Conservation (phyloP, 2,113 vertebrate genomes). For the Rhagologus leucostigma region DNA sequence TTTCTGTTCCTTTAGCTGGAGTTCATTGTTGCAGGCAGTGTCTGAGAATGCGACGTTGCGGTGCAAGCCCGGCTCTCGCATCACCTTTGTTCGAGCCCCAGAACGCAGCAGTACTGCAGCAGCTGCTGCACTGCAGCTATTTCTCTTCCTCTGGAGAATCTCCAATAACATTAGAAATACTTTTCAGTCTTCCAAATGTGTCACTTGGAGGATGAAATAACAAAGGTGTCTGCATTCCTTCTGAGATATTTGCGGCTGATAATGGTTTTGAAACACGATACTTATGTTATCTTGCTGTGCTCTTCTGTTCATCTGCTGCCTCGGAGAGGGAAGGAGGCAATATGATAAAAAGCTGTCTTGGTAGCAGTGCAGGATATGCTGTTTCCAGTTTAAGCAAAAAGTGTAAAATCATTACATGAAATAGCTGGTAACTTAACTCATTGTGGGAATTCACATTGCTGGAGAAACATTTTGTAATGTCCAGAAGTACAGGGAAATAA, state of each 20-base stretch:
- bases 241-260: not conserved
- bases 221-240: slow-evolving; percentile 4
- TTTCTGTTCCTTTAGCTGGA: not conserved
- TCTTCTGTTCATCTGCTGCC: not conserved
- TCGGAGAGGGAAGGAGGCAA: fast-evolving
- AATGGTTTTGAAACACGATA: not conserved
- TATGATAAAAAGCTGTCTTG: not conserved
- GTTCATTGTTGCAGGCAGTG: not conserved
- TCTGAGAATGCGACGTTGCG: not conserved
- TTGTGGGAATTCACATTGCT: not conserved
- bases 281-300: not conserved
- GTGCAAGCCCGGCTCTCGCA: fast-evolving
- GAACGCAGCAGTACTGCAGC: not conserved
- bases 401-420: not conserved
- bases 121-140: slow-evolving; percentile 58
- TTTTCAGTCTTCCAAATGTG: not conserved
- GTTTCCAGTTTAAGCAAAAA: not conserved
- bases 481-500: not conserved
- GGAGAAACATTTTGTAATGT: not conserved
- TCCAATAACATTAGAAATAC: not conserved
- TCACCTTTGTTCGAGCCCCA: not conserved
- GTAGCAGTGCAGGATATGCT: not conserved
- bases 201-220: slow-evolving; percentile 11
- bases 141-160: not conserved
- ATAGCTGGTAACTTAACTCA: not conserved